A percentile compares a stretch with the other conserved stretches of the same genome.
phyloP scores from a whole-genome alignment of 2,113 vertebrate species.

The Phalacrocorax pelagicus region DNA sequence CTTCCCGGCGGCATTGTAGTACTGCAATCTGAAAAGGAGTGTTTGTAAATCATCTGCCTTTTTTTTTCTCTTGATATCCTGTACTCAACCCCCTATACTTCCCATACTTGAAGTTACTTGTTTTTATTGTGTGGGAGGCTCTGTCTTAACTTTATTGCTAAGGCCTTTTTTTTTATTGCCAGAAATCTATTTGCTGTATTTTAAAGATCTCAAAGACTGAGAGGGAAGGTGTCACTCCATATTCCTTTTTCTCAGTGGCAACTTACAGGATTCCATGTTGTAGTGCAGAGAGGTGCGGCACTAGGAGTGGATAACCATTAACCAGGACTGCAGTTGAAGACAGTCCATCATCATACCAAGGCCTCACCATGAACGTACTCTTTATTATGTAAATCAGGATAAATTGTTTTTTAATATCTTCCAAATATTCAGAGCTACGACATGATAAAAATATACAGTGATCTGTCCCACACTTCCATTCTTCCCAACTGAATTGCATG shows the following conservation, averaged over 20 bases:
- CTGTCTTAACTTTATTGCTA: neutral
- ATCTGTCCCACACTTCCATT: neutral
- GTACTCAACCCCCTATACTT: neutral
- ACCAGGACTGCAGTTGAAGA: neutral
- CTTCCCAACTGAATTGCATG: neutral
- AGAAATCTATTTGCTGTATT: neutral
- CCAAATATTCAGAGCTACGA: neutral
- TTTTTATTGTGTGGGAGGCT: neutral
- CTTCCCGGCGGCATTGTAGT: neutral
- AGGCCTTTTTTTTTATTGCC: neutral
- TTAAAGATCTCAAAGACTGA: neutral
- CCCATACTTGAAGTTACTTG: neutral
- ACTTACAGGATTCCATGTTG: neutral
- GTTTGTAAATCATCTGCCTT: neutral
- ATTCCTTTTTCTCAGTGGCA: neutral
- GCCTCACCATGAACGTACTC: neutral
- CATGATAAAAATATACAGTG: neutral
- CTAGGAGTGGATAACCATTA: neutral
- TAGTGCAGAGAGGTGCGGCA: neutral
- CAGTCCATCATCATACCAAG: neutral
- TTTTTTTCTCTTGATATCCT: neutral
- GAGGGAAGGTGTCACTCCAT: neutral
- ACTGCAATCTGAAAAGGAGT: neutral
- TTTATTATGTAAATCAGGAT: neutral
- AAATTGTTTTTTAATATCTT: neutral